Conservation (phyloP, 2,113 vertebrate species). For the Morone chrysops region DNA sequence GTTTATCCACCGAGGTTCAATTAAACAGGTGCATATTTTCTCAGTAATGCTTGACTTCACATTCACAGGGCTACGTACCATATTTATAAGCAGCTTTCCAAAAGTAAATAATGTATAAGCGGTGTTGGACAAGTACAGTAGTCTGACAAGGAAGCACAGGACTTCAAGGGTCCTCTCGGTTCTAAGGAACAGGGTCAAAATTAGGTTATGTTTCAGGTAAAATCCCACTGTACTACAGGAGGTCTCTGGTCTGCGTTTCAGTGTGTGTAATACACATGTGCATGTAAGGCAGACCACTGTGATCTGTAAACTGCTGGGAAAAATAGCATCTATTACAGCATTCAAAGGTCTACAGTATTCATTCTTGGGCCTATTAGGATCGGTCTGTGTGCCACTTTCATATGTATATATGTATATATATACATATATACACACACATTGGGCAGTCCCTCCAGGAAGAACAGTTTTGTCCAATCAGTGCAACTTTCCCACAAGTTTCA, state of each 20-base stretch:
- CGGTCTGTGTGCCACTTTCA: neutral
- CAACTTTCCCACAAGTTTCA: too few species aligned
- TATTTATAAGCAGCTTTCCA: neutral
- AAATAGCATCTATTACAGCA: neutral
- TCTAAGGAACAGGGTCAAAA: neutral
- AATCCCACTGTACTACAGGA: neutral
- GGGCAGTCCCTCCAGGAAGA: too few species aligned
- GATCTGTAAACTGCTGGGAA: neutral
- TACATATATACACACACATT: too few species aligned
- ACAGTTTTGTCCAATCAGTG: too few species aligned
- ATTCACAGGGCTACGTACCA: neutral
- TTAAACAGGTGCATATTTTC: constrained; percentile 13
- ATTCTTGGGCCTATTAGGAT: neutral
- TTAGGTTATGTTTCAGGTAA: neutral
- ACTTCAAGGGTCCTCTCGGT: neutral
- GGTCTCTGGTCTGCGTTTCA: too few species aligned
- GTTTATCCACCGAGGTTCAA: constrained; percentile 24
- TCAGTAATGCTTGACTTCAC: constrained; percentile 2
- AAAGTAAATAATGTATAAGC: neutral
- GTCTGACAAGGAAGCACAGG: neutral
- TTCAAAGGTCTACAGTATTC: neutral
- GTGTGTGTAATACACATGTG: too few species aligned
- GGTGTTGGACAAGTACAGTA: too few species aligned
- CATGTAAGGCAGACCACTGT: neutral
- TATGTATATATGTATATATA: too few species aligned